Conservation (phyloP, 2,797 vertebrate species). For the Chromis chromis region DNA sequence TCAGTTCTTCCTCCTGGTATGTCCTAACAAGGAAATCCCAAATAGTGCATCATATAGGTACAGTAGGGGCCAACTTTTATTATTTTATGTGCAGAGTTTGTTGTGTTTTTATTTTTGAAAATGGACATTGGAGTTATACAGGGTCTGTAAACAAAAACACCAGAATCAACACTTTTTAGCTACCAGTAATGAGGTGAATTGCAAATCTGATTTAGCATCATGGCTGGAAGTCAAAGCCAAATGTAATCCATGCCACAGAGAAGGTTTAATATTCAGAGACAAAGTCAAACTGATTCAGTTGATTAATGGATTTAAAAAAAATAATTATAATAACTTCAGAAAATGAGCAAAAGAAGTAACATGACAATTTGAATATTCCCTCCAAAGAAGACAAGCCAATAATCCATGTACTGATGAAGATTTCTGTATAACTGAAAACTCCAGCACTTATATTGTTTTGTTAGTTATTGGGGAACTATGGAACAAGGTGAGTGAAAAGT, state of each 20-base stretch:
- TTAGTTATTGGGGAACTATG: background rate
- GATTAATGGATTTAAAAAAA: no score
- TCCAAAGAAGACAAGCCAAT: no score
- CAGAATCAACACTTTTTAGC: background rate
- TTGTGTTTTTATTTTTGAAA: no score
- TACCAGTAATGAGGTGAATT: background rate
- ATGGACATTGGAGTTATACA: background rate
- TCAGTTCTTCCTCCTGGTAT: conserved; percentile 89
- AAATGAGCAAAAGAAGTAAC: no score
- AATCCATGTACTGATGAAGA: background rate
- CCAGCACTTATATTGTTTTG: background rate
- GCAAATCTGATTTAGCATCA: background rate
- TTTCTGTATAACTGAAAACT: background rate
- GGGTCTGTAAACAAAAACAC: background rate
- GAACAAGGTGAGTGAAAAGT: background rate
- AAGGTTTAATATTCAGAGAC: background rate
- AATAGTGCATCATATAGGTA: background rate
- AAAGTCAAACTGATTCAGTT: no score
- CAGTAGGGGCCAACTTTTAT: no score
- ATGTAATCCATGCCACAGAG: background rate
- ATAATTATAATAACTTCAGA: no score
- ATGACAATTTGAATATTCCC: no score
- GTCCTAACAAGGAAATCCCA: conserved; percentile 79
- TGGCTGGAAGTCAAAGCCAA: no score
- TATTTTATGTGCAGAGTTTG: no score